These are phyloP conservation scores for Lasioglossum lativentre DNA, from an alignment of 2,888 invertebrate genomes.

Conservation along the genomic window DNA sequence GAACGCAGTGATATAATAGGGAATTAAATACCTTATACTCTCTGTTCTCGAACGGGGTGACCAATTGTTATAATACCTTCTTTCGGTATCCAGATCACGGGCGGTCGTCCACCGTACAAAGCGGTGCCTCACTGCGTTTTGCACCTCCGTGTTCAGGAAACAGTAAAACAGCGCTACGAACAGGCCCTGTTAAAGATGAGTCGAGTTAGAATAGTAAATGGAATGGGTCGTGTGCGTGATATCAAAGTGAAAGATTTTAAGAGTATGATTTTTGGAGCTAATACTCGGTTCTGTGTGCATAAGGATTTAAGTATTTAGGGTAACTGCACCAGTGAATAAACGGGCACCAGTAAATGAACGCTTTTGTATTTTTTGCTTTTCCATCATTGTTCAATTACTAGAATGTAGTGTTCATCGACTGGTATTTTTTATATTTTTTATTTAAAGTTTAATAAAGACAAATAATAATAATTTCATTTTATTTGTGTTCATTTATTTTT, in stretches of 20 bases:
- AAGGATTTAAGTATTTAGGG: background rate
- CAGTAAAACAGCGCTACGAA: slow-evolving; percentile 96
- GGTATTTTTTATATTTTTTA: too few relatives aligned
- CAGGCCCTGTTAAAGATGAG: slow-evolving; percentile 89
- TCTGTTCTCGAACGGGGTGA: slow-evolving; percentile 92
- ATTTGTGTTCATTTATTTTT: too few relatives aligned
- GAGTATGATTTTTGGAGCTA: background rate
- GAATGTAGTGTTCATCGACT: too few relatives aligned
- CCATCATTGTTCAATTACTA: too few relatives aligned
- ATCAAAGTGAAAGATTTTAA: background rate
- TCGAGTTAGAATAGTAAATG: background rate
- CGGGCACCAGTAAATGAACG: too few relatives aligned
- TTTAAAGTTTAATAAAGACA: too few relatives aligned
- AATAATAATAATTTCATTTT: too few relatives aligned
- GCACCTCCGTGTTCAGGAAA: slow-evolving; percentile 96
- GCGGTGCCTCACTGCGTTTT: slow-evolving; percentile 93
- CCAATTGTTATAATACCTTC: slow-evolving; percentile 92
- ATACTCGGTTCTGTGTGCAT: background rate
- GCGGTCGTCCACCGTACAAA: slow-evolving; percentile 92
- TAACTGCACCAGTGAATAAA: too few relatives aligned
- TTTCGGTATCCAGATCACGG: slow-evolving; percentile 88
- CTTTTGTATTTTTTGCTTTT: too few relatives aligned
- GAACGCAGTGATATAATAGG: slow-evolving; percentile 19
- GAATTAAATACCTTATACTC: slow-evolving; percentile 89
- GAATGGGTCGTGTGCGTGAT: background rate